Percentiles rank a stretch among this genome's conserved stretches.
These are phyloP conservation scores for Vombatus ursinus DNA, from an alignment of 2,113 vertebrate genomes.

Conservation along the genomic window DNA sequence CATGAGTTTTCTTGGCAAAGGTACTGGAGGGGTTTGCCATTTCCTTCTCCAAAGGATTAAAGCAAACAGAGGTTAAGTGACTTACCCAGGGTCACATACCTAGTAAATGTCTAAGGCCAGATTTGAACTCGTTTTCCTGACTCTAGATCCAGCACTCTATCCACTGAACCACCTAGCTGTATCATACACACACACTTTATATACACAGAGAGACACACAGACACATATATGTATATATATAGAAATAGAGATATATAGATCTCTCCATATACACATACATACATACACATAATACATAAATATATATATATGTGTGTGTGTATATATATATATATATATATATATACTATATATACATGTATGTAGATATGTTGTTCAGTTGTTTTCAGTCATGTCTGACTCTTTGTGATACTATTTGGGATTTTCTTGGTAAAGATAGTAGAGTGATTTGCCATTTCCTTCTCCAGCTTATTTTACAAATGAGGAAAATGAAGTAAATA, in stretches of 20 bases:
- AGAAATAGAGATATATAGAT: too few relatives aligned
- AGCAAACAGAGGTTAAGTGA: not conserved
- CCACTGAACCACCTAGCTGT: not conserved
- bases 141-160: not conserved
- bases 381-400: too few relatives aligned
- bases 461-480: not conserved
- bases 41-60: not conserved
- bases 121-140: not conserved
- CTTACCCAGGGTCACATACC: not conserved
- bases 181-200: too few relatives aligned
- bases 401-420: too few relatives aligned
- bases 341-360: too few relatives aligned
- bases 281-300: too few relatives aligned
- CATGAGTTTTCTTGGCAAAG: not conserved
- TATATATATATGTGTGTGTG: too few relatives aligned
- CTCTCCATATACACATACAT: too few relatives aligned
- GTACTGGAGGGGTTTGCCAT: not conserved
- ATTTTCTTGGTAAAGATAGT: not conserved
- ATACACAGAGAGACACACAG: too few relatives aligned
- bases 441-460: not conserved
- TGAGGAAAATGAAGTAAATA: not conserved
- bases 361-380: too few relatives aligned
- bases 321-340: too few relatives aligned
- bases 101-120: not conserved
- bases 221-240: too few relatives aligned